A percentile compares a stretch with the other conserved stretches of the same genome.
phyloP scores from a whole-genome alignment of 2,888 invertebrate genomes.

The Anagyrus pseudococci region DNA sequence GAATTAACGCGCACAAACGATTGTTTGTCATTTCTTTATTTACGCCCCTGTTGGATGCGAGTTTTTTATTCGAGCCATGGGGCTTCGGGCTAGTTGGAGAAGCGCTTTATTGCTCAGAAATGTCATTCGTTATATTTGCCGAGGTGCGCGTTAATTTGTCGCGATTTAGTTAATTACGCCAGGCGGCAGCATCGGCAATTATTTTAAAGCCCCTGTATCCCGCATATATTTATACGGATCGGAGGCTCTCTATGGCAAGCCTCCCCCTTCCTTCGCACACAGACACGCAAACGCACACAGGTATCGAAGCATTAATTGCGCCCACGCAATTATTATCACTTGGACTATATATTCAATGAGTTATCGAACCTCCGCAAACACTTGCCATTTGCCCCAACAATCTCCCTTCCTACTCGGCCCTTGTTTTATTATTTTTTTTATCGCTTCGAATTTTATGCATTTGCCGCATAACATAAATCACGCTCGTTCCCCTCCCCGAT shows the following conservation, averaged over 20 bases:
- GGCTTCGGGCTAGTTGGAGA: no score
- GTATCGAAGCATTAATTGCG: slow-evolving; percentile 11
- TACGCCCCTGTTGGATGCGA: no score
- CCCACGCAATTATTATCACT: slow-evolving; percentile 30
- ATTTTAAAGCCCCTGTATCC: slow-evolving; percentile 25
- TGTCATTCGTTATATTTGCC: not conserved
- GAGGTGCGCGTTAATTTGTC: slow-evolving; percentile 7
- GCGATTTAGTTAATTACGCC: slow-evolving; percentile 22
- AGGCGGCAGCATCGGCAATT: slow-evolving; percentile 2
- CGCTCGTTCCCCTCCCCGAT: slow-evolving; percentile 14
- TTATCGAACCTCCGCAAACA: not conserved
- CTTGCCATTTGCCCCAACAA: not conserved
- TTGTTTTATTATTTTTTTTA: slow-evolving; percentile 9
- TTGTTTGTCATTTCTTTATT: no score
- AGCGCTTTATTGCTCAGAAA: no score
- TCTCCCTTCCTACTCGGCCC: not conserved
- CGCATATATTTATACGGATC: no score
- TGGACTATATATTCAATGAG: slow-evolving; percentile 18
- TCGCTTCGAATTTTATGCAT: slow-evolving; percentile 4
- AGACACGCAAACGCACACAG: no score
- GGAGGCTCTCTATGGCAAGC: no score
- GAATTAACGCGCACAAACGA: no score
- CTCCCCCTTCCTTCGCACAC: no score
- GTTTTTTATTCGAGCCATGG: no score
- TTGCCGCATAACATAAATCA: slow-evolving; percentile 20